phyloP scores from a whole-genome alignment of 2,113 vertebrate species.

The Pseudolaguvia tuberculata region DNA sequence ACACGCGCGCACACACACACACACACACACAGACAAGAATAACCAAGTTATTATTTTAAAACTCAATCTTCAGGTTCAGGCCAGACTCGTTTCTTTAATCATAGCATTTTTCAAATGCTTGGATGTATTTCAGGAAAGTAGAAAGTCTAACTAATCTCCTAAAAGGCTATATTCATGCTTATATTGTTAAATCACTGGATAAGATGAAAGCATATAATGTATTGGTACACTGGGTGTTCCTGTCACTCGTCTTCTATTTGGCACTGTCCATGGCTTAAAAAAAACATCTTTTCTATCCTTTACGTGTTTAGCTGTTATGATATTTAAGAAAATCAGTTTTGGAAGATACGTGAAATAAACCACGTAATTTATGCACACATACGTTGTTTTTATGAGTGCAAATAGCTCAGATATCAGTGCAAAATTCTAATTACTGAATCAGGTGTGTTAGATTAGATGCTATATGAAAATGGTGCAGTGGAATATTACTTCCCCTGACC shows the following conservation, averaged over 20 bases:
- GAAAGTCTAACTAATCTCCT: conserved; percentile 28
- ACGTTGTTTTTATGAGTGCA: no score
- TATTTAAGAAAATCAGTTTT: no score
- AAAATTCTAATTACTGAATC: no score
- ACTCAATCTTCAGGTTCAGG: not conserved
- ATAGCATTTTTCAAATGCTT: conserved; percentile 22
- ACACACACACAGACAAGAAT: not conserved
- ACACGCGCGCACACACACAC: no score
- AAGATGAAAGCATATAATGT: conserved; percentile 32
- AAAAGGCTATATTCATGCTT: conserved; percentile 42
- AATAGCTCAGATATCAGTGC: no score
- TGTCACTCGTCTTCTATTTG: no score
- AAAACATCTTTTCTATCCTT: no score
- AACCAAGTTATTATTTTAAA: not conserved
- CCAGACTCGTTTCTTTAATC: not conserved
- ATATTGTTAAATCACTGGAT: conserved; percentile 22
- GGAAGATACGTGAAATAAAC: no score
- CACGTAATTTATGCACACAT: no score
- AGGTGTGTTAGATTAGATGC: not conserved
- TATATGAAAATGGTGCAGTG: not conserved
- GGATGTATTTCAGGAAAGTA: conserved; percentile 25
- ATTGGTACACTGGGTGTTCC: conserved; percentile 21
- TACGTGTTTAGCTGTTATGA: no score
- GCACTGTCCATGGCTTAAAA: no score
- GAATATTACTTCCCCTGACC: not conserved